Evolutionary conservation across 2,797 vertebrate genomes (phyloP).

Genomic region (Gallirallus australis): DNA sequence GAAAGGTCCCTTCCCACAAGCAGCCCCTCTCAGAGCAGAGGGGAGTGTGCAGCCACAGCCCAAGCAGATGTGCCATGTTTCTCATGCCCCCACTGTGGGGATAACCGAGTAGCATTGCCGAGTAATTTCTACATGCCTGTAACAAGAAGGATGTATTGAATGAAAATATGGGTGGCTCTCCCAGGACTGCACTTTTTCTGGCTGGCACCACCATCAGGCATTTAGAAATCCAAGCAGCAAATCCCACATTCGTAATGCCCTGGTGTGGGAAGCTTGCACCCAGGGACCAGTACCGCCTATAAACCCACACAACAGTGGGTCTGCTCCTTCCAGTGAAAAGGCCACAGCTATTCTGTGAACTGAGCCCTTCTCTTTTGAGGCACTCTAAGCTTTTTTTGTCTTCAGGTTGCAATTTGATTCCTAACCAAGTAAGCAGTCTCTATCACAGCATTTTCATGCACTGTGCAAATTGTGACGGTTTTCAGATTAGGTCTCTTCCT

Average conservation of each 20-base stretch:
- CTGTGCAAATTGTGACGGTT: slow-evolving; percentile 16
- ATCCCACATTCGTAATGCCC: neutral
- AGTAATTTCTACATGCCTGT: neutral
- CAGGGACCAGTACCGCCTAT: rapidly evolving
- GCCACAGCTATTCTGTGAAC: neutral
- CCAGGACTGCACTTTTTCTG: neutral
- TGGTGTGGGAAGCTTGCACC: neutral
- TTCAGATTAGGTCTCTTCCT: slow-evolving; percentile 7
- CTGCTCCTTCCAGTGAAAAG: neutral
- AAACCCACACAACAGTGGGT: neutral
- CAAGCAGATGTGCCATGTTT: neutral
- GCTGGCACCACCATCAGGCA: neutral
- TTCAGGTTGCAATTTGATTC: neutral
- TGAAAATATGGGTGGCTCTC: neutral
- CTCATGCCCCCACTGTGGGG: rapidly evolving
- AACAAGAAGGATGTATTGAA: neutral
- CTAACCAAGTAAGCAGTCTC: neutral
- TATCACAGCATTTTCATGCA: neutral
- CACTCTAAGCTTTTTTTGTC: neutral
- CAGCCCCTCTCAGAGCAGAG: neutral
- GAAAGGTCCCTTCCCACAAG: neutral
- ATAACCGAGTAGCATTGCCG: rapidly evolving
- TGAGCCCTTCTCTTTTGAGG: neutral
- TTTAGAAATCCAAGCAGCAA: neutral
- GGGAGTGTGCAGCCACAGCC: neutral